A percentile compares a stretch with the other conserved stretches of the same genome.
phyloP scores from a whole-genome alignment of 2,113 vertebrate genomes.

The Bucco capensis region DNA sequence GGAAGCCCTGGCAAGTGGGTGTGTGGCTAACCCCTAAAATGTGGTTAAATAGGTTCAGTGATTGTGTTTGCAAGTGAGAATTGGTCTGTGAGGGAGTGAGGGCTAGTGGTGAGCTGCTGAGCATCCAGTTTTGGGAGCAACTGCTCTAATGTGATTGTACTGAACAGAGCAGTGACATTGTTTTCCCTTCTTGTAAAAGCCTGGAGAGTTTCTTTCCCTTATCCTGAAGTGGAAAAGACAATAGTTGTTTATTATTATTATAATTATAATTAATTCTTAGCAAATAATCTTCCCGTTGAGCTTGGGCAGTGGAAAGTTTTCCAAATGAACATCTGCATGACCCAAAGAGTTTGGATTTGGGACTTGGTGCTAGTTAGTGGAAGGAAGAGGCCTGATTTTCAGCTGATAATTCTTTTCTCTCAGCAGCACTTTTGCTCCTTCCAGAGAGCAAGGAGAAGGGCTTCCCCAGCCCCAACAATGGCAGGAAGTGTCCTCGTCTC shows the following conservation, averaged over 20 bases:
- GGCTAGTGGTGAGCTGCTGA: neutral
- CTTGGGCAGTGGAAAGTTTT: neutral
- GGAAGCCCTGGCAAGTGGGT: neutral
- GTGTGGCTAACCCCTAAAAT: neutral
- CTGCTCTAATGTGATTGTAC: neutral
- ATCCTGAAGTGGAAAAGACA: neutral
- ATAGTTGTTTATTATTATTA: neutral
- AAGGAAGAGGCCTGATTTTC: too few species aligned
- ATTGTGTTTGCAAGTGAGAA: rapidly evolving
- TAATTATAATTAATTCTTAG: neutral
- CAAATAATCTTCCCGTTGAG: neutral
- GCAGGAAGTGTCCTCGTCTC: neutral
- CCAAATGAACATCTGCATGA: neutral
- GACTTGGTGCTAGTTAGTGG: neutral
- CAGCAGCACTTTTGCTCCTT: neutral
- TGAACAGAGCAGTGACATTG: rapidly evolving
- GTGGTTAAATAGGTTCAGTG: neutral
- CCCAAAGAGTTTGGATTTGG: neutral
- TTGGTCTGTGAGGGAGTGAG: neutral
- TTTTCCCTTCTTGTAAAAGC: neutral
- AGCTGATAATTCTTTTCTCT: neutral
- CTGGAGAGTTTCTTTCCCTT: neutral
- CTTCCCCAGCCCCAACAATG: constrained; percentile 9
- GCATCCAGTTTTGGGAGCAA: neutral
- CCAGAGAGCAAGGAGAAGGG: neutral